Evolutionary conservation across 2,888 invertebrate species (phyloP).

Genomic region (Diachrysia chrysitis): DNA sequence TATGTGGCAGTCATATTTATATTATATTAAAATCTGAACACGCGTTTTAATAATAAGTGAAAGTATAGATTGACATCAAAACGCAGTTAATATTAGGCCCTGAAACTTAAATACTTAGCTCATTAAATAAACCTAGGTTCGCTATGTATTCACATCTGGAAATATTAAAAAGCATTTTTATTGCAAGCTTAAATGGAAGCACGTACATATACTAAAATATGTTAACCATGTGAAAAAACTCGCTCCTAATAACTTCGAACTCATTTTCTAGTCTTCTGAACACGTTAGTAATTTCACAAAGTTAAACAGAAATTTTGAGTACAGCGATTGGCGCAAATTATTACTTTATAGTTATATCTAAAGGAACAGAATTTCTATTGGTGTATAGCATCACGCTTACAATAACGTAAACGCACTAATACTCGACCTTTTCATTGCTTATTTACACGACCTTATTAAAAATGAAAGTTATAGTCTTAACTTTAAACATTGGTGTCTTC

Average conservation of each 20-base stretch:
- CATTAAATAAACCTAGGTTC: slow-evolving; percentile 64
- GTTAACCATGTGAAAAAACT: slow-evolving; percentile 49
- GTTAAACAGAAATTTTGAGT: slow-evolving; percentile 28
- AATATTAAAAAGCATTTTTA: slow-evolving; percentile 67
- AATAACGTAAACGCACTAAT: slow-evolving; percentile 41
- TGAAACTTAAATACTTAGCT: slow-evolving; percentile 57
- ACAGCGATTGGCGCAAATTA: slow-evolving; percentile 53
- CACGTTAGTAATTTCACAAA: slow-evolving; percentile 35
- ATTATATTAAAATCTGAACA: slow-evolving; percentile 43
- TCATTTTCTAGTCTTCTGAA: slow-evolving; percentile 26
- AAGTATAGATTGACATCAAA: slow-evolving; percentile 47
- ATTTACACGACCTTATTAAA: slow-evolving; percentile 54
- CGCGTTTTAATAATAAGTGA: slow-evolving; percentile 39
- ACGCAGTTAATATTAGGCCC: slow-evolving; percentile 68
- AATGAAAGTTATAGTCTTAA: slow-evolving; percentile 51
- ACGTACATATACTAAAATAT: slow-evolving; percentile 60
- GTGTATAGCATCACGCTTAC: slow-evolving; percentile 50
- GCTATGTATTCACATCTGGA: slow-evolving; percentile 62
- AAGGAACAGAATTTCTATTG: slow-evolving; percentile 51
- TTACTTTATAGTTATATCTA: slow-evolving; percentile 41
- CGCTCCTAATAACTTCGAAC: slow-evolving; percentile 30
- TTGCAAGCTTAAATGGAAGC: slow-evolving; percentile 75
- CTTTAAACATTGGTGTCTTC: slow-evolving; percentile 64
- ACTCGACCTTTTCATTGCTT: slow-evolving; percentile 53
- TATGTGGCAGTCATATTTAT: slow-evolving; percentile 18